Evolutionary conservation across 1,140 invertebrate species (phyloP).

Genomic region (Dufourea novaeangliae): DNA sequence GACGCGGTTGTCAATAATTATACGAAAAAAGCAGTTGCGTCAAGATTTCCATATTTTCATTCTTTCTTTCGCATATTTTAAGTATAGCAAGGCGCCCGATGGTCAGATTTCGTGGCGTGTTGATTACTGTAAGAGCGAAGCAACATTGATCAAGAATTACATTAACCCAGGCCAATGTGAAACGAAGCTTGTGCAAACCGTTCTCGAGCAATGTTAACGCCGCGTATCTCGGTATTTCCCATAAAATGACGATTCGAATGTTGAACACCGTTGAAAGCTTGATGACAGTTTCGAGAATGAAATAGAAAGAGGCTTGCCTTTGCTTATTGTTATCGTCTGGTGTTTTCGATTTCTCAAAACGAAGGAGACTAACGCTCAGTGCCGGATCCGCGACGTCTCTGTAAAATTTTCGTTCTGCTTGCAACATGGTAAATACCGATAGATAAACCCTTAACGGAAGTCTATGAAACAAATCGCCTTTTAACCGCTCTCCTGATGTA

Average conservation of each 20-base stretch:
- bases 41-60: no score
- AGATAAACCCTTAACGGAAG: constrained; percentile 23
- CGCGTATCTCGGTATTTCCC: constrained; percentile 7
- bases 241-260: constrained; percentile 10
- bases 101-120: neutral
- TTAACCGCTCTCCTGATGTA: no score
- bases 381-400: constrained; percentile 78
- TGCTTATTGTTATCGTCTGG: constrained; percentile 73
- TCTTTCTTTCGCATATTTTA: no score
- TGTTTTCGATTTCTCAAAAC: constrained; percentile 77
- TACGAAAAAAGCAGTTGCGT: no score
- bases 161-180: neutral
- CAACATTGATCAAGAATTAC: neutral
- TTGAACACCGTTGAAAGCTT: constrained; percentile 10
- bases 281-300: neutral
- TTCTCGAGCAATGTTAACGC: neutral
- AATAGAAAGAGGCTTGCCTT: constrained; percentile 74
- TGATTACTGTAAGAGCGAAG: neutral
- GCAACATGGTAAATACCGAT: constrained; percentile 39
- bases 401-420: constrained; percentile 72
- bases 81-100: no score
- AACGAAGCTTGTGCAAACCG: neutral
- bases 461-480: neutral
- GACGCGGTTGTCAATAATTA: no score
- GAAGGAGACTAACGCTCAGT: constrained; percentile 79